Conservation (phyloP, 2,888 invertebrate genomes). For the Dolomedes plantarius region DNA sequence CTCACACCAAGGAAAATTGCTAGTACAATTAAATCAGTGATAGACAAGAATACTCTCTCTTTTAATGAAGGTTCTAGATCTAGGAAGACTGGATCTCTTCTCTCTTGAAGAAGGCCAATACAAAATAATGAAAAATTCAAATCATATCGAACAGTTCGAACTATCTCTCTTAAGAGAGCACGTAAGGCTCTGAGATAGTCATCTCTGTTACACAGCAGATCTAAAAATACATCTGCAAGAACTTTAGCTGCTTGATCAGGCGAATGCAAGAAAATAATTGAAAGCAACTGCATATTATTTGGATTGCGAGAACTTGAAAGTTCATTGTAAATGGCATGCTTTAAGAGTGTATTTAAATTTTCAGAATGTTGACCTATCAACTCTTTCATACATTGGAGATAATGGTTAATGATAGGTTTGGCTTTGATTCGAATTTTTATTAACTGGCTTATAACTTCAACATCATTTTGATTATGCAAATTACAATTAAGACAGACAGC, state of each 20-base stretch:
- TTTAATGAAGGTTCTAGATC: conserved; percentile 76
- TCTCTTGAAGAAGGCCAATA: conserved; percentile 83
- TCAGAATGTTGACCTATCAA: conserved; percentile 90
- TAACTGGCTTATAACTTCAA: conserved; percentile 88
- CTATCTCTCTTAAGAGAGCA: conserved; percentile 90
- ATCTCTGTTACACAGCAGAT: conserved; percentile 89
- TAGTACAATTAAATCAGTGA: conserved; percentile 90
- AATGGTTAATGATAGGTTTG: conserved; percentile 92
- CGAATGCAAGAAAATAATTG: conserved; percentile 89
- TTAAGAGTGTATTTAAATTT: conserved; percentile 88
- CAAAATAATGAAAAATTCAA: conserved; percentile 88
- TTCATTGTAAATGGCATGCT: conserved; percentile 96
- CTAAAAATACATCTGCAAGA: conserved; percentile 81
- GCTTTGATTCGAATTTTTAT: conserved; percentile 94
- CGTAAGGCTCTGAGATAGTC: conserved; percentile 92
- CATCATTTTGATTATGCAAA: conserved; percentile 82
- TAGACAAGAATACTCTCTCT: conserved; percentile 88
- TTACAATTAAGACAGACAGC: conserved; percentile 94
- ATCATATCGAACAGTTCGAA: conserved; percentile 88
- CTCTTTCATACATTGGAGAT: conserved; percentile 90
- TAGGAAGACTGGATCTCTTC: conserved; percentile 76
- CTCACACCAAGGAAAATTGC: conserved; percentile 89
- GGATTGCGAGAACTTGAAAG: conserved; percentile 91
- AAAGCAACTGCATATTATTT: conserved; percentile 94
- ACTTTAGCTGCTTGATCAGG: conserved; percentile 86